A percentile compares a stretch with the other conserved stretches of the same genome.
Conservation (phyloP, 2,113 vertebrate species). For the Antennarius striatus region DNA sequence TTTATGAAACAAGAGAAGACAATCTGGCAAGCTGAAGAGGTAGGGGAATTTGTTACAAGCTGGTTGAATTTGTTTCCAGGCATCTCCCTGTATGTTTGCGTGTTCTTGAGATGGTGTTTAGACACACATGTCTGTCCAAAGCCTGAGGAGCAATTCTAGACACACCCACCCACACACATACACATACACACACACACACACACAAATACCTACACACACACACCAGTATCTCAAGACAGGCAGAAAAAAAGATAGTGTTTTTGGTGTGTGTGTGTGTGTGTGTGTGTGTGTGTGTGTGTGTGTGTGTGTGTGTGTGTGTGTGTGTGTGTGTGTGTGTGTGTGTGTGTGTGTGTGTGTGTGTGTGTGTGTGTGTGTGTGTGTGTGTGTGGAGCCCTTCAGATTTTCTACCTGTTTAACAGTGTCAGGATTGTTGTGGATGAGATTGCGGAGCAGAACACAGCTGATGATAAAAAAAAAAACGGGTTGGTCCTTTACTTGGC, state of each 20-base stretch:
- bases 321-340: too few relatives aligned
- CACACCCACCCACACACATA: too few relatives aligned
- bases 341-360: too few relatives aligned
- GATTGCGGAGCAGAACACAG: conserved; percentile 8
- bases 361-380: too few relatives aligned
- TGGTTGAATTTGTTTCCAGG: conserved; percentile 15
- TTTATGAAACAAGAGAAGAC: conserved; percentile 30
- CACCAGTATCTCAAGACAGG: too few relatives aligned
- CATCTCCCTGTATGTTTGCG: conserved; percentile 3
- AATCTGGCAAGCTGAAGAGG: conserved; percentile 6
- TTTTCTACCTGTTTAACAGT: too few relatives aligned
- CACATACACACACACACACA: too few relatives aligned
- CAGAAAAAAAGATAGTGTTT: too few relatives aligned
- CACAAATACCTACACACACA: too few relatives aligned
- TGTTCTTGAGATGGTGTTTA: conserved; percentile 30
- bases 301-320: too few relatives aligned
- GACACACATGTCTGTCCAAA: conserved; percentile 39
- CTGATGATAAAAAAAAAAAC: conserved; percentile 19
- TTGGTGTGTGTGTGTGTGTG: background rate
- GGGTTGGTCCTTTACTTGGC: conserved; percentile 21
- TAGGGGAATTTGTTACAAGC: conserved; percentile 6
- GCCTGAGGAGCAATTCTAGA: conserved; percentile 45
- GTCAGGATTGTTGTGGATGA: background rate
- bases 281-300: too few relatives aligned
- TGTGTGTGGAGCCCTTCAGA: background rate